Evolutionary conservation across 92 coral and sea anemone species (phyloP).

Genomic region (Palythoa heliodiscus): DNA sequence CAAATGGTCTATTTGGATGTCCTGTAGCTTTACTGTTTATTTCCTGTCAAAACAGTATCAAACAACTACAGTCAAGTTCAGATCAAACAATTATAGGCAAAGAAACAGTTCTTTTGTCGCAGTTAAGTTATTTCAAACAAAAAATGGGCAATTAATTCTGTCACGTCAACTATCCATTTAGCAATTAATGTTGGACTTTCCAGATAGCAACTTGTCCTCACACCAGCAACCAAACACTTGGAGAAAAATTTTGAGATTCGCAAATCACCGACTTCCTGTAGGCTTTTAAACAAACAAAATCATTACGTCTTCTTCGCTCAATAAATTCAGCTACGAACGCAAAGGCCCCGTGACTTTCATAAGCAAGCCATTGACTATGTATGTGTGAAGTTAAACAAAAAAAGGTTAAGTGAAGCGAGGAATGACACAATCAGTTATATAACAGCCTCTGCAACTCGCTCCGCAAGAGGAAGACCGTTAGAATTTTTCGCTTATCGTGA

Average conservation of each 20-base stretch:
- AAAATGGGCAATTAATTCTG: slow-evolving; percentile 40
- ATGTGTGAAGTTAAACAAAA: slow-evolving; percentile 38
- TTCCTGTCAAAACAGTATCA: slow-evolving; percentile 49
- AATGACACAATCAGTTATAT: not conserved
- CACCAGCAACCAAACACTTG: slow-evolving; percentile 34
- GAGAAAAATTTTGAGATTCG: slow-evolving; percentile 32
- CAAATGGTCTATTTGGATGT: slow-evolving; percentile 17
- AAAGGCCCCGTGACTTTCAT: slow-evolving; percentile 41
- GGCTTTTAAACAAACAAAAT: slow-evolving; percentile 43
- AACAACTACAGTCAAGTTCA: slow-evolving; percentile 47
- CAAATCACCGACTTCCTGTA: slow-evolving; percentile 46
- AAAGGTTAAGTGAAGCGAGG: slow-evolving; percentile 10
- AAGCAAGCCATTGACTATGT: not conserved
- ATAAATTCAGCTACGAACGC: slow-evolving; percentile 24
- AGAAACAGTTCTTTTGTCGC: slow-evolving; percentile 41
- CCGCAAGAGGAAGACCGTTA: slow-evolving; percentile 40
- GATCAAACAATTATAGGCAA: slow-evolving; percentile 42
- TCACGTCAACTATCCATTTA: slow-evolving; percentile 43
- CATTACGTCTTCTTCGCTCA: slow-evolving; percentile 38
- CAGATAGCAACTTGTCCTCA: slow-evolving; percentile 23
- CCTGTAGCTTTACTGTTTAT: slow-evolving; percentile 27
- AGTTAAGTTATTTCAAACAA: slow-evolving; percentile 46
- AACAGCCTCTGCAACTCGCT: slow-evolving; percentile 36
- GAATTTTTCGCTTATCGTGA: slow-evolving; percentile 24
- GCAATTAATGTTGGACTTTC: slow-evolving; percentile 30